Base-by-base conservation (phyloP, 2,888 invertebrate genomes). In the Drosophila kambysellisi region DNA sequence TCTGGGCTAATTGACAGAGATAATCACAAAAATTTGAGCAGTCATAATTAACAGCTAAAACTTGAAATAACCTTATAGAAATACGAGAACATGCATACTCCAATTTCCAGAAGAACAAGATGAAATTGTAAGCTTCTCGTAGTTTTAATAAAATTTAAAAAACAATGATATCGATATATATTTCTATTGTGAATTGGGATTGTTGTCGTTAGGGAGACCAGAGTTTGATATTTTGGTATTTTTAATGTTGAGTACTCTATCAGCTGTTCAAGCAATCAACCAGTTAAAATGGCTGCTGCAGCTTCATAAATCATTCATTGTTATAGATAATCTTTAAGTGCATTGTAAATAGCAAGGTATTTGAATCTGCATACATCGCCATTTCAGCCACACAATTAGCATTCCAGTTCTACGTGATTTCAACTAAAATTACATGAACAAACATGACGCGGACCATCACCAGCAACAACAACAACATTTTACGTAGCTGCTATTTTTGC, bases 41-140 rank as follows among this genome's bases (percentile, higher is more conserved):
- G 95, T 11, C 11, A 12, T 43, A 25, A 46, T 25, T 46, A 4
- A 25, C 8, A 15, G 20, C 4, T 4, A 7, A 46, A 2, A 0
- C n/a, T 5, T 5, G 11, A 97, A 97, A 0, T 97, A 97, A 8
- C 97, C 97, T 93, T 97, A 97, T 2, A 97, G 94, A 97, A 97
- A 98, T 5, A 97, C 93, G 0, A 97, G 92, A 0, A 98, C 96
- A 0, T 97, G 97, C 0, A 96, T 96, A 43, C 94, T 92, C 66
- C 29, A 92, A 97, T 91, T 96, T 98, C 98, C 98, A 98, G 92
- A 98, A 97, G 94, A 98, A 98, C 93, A 97, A 94, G 91, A 98
- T 97, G 0, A 97, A 97, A 82, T 96, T 95, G 87, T 94, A 96
- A 0, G 94, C 92, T 83, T 96, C 95, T 12, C 7, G 7, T 20